These are phyloP conservation scores for Cantharis nigra DNA, from an alignment of 2,888 invertebrate genomes.

Conservation along the genomic window DNA sequence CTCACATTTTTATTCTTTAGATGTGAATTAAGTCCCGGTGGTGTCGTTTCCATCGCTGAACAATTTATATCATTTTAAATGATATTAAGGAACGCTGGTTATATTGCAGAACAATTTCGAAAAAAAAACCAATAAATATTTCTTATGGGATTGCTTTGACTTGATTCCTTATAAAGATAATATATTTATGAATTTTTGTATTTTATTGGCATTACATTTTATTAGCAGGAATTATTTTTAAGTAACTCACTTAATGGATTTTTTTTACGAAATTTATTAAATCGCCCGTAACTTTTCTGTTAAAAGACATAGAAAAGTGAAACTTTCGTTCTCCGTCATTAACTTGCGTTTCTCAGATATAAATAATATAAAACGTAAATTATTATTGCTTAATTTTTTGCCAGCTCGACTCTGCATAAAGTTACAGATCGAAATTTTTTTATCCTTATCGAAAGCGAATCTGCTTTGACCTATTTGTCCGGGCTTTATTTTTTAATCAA, in stretches of 20 bases:
- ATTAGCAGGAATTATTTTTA: background rate
- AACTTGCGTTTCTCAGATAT: background rate
- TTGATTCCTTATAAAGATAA: conserved; percentile 31
- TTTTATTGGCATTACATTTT: conserved; percentile 9
- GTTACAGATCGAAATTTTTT: background rate
- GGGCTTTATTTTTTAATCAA: background rate
- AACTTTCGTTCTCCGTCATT: background rate
- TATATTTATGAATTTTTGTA: conserved; percentile 26
- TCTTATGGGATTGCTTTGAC: conserved; percentile 34
- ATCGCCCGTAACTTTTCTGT: background rate
- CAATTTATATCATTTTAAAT: conserved; percentile 48
- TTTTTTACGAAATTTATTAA: background rate
- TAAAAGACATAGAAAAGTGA: background rate
- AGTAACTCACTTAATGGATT: background rate
- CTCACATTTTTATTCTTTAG: conserved; percentile 38
- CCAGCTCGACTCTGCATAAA: background rate
- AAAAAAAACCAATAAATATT: conserved; percentile 39
- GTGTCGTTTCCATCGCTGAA: conserved; percentile 42
- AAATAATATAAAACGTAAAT: background rate
- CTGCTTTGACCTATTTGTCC: background rate
- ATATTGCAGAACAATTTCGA: conserved; percentile 34
- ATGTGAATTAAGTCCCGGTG: conserved; percentile 37
- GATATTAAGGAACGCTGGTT: conserved; percentile 40
- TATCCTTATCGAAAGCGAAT: background rate
- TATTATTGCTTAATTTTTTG: background rate